Evolutionary conservation across 2,888 invertebrate species (phyloP).

Genomic region (Parnassius mnemosyne): DNA sequence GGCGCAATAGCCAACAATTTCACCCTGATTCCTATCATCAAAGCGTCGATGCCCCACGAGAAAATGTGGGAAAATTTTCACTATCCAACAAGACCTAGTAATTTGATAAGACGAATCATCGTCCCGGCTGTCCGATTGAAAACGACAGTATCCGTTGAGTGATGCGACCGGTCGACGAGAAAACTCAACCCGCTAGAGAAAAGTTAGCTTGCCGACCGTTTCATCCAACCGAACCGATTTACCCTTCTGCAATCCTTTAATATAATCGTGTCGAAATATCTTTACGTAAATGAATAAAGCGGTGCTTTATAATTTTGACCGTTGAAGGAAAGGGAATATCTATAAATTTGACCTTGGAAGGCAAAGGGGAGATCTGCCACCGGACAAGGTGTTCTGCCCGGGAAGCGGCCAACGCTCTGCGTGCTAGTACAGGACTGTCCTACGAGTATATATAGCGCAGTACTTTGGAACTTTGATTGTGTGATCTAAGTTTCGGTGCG

Average conservation of each 20-base stretch:
- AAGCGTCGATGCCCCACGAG: slow-evolving; percentile 56
- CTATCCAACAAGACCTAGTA: slow-evolving; percentile 61
- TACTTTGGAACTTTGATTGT: too few relatives aligned
- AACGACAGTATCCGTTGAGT: slow-evolving; percentile 75
- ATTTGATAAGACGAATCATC: slow-evolving; percentile 77
- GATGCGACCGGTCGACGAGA: slow-evolving; percentile 65
- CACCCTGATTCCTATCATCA: slow-evolving; percentile 78
- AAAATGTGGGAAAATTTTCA: slow-evolving; percentile 80
- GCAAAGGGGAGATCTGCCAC: too few relatives aligned
- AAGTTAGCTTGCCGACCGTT: slow-evolving; percentile 52
- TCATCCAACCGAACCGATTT: slow-evolving; percentile 27
- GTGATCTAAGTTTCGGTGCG: too few relatives aligned
- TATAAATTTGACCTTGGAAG: too few relatives aligned
- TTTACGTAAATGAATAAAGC: background rate
- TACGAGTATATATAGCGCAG: too few relatives aligned
- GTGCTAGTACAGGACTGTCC: too few relatives aligned
- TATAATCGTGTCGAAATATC: slow-evolving; percentile 38
- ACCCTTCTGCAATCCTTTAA: slow-evolving; percentile 47
- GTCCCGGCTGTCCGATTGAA: slow-evolving; percentile 66
- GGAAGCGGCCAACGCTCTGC: too few relatives aligned
- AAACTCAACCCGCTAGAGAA: slow-evolving; percentile 69
- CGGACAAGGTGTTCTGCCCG: too few relatives aligned
- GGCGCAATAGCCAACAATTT: slow-evolving; percentile 64
- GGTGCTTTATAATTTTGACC: too few relatives aligned
- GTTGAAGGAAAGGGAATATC: too few relatives aligned